These are phyloP conservation scores for Scaptomyza cyrtandrae DNA, from an alignment of 2,888 invertebrate species.

Conservation along the genomic window DNA sequence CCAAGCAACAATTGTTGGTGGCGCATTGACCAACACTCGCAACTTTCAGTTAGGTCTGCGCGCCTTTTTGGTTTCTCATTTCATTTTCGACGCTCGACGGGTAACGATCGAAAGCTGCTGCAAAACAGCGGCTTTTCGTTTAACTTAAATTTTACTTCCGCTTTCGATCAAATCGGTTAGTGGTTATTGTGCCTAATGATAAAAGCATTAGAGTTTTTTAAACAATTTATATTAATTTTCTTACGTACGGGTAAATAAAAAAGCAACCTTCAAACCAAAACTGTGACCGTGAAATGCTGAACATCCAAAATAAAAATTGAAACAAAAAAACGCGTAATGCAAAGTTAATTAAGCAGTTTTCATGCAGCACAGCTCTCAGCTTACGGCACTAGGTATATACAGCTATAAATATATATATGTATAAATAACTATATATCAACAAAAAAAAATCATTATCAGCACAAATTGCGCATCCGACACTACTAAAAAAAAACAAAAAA, in stretches of 20 bases:
- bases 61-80: conserved; percentile 46
- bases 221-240: no score
- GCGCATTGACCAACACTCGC: conserved; percentile 28
- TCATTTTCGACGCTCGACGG: conserved; percentile 42
- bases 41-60: conserved; percentile 38
- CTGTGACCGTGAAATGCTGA: conserved; percentile 68
- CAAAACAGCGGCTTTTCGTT: conserved; percentile 5
- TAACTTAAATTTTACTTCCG: conserved; percentile 23
- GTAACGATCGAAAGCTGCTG: conserved; percentile 30
- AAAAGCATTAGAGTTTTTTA: neutral
- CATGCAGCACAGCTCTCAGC: conserved; percentile 57
- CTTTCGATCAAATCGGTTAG: conserved; percentile 55
- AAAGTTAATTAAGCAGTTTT: conserved; percentile 70
- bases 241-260: conserved; percentile 30
- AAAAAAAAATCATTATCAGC: conserved; percentile 60
- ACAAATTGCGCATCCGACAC: conserved; percentile 62
- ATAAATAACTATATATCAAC: conserved; percentile 23
- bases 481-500: conserved; percentile 7
- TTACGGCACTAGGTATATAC: conserved; percentile 20
- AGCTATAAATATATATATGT: conserved; percentile 7
- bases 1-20: neutral
- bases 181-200: conserved; percentile 14
- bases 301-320: conserved; percentile 28
- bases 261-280: conserved; percentile 55
- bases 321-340: conserved; percentile 52